These are phyloP conservation scores for Gibbula magus DNA, from an alignment of 2,888 invertebrate genomes.

Conservation along the genomic window DNA sequence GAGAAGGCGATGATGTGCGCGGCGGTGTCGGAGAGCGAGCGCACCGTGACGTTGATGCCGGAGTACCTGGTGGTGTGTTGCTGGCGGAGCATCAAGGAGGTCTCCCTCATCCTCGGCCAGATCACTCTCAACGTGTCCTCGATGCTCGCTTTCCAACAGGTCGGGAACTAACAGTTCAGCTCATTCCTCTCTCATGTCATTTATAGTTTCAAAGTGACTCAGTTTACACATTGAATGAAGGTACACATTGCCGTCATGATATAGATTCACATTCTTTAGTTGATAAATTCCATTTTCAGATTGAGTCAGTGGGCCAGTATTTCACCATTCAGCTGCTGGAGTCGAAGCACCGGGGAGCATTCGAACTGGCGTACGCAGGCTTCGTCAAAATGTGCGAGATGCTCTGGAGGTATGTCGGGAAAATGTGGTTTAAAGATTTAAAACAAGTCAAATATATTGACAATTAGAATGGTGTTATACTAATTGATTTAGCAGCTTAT, in stretches of 20 bases:
- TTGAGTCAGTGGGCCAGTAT: slow-evolving; percentile 65
- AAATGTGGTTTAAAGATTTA: too few relatives aligned
- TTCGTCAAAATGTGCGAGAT: slow-evolving; percentile 86
- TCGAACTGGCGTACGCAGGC: slow-evolving; percentile 94
- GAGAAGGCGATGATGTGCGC: slow-evolving; percentile 23
- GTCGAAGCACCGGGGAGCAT: slow-evolving; percentile 96
- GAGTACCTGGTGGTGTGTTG: slow-evolving; percentile 87
- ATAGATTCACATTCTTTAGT: too few relatives aligned
- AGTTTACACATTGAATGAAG: too few relatives aligned
- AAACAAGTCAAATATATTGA: too few relatives aligned
- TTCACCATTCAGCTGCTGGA: slow-evolving; percentile 75
- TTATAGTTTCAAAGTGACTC: too few relatives aligned
- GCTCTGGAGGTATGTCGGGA: slow-evolving; percentile 79
- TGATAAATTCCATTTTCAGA: slow-evolving; percentile 45
- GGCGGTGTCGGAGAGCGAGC: slow-evolving; percentile 36
- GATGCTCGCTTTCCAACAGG: slow-evolving; percentile 50
- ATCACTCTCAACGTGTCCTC: slow-evolving; percentile 57
- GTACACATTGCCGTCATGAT: too few relatives aligned
- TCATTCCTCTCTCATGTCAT: too few relatives aligned
- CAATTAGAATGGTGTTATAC: too few relatives aligned
- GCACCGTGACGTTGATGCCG: slow-evolving; percentile 70
- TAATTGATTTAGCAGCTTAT: too few relatives aligned
- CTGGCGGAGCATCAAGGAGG: slow-evolving; percentile 96
- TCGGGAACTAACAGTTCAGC: slow-evolving; percentile 15
- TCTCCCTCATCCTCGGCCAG: slow-evolving; percentile 76